phyloP scores from a whole-genome alignment of 2,113 vertebrate species.

The Hyperopisus bebe region DNA sequence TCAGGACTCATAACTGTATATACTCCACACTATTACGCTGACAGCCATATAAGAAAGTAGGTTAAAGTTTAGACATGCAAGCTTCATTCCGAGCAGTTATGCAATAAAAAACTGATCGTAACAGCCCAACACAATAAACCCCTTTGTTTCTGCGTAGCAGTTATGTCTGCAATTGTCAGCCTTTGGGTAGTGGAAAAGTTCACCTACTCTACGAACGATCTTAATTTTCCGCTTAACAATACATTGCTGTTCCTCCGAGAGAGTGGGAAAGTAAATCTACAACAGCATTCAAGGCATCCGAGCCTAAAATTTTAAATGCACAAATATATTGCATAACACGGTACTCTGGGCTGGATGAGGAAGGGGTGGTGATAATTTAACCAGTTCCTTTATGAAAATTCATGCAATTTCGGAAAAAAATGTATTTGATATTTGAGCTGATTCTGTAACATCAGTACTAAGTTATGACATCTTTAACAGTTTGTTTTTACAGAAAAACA shows the following conservation, averaged over 20 bases:
- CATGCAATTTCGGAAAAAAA: neutral
- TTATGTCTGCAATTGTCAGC: neutral
- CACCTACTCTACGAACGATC: neutral
- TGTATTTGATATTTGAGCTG: neutral
- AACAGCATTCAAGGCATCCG: neutral
- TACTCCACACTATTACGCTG: neutral
- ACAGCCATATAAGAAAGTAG: neutral
- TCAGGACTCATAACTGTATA: neutral
- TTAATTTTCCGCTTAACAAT: neutral
- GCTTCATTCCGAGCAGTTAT: neutral
- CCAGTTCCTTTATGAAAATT: neutral
- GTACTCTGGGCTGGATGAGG: neutral
- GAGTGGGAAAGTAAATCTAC: neutral
- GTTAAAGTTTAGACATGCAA: neutral
- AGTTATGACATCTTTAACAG: neutral
- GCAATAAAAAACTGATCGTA: neutral
- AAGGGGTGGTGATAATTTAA: neutral
- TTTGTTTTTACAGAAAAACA: neutral
- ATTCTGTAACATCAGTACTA: neutral
- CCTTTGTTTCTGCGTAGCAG: neutral
- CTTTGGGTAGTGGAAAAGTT: neutral
- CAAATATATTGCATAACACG: neutral
- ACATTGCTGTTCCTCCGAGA: neutral
- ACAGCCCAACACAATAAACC: neutral
- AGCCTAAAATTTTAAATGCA: neutral